Percentiles rank a stretch among this genome's conserved stretches.
Conservation (phyloP, 2,113 vertebrate genomes). For the Atrichornis clamosus region DNA sequence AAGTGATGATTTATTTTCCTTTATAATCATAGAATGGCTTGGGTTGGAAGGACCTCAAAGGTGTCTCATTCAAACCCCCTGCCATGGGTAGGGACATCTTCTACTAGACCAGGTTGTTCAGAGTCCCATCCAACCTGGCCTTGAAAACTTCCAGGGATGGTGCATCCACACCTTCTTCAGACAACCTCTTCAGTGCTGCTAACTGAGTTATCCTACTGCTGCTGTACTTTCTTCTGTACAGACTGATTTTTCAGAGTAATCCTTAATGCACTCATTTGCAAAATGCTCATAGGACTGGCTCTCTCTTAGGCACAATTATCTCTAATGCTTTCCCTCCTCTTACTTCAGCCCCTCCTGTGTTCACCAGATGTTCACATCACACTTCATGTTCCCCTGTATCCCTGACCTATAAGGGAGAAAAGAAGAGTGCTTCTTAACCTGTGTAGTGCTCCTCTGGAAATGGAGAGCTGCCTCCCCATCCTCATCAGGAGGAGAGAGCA, state of each 20-base stretch:
- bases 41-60: background rate
- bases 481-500: background rate
- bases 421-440: background rate
- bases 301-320: background rate
- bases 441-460: background rate
- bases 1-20: background rate
- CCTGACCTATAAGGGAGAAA: background rate
- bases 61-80: background rate
- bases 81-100: background rate
- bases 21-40: background rate
- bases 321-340: background rate
- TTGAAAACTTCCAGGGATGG: background rate
- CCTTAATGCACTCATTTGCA: background rate
- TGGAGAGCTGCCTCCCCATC: background rate
- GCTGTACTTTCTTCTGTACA: background rate
- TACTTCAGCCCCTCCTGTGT: background rate
- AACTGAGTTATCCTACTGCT: background rate
- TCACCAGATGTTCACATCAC: background rate
- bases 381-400: background rate
- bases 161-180: background rate
- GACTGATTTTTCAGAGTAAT: background rate
- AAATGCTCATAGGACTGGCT: background rate
- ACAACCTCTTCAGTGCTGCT: background rate
- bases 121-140: background rate
- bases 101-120: background rate